Evolutionary conservation across 2,113 vertebrate genomes (phyloP), one percentile per base, ranked within the genome.

Genomic region (Rana temporaria): DNA sequence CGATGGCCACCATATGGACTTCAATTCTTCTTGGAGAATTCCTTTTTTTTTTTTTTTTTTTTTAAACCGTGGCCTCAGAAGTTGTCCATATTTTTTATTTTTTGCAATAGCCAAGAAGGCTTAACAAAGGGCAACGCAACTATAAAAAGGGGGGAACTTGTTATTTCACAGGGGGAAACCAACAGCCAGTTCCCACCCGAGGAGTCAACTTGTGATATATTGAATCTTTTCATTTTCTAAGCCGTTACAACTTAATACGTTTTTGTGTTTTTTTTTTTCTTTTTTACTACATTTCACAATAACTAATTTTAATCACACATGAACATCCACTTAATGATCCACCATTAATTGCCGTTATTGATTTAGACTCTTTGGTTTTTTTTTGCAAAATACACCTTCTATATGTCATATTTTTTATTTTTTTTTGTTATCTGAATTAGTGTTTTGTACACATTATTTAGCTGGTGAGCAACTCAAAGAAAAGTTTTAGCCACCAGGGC

Each of bases 261-360:
- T 55, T 66, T 24, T 78, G 11, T 65, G 7, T n/a, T 67, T 32
- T 59, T 24, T 77, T n/a, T 71, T 38, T 19, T 79, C 19, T 12
- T 65, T 52, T 34, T 60, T 68, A 68, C 63, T 17, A 53, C 38
- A 64, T 83, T 83, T 83, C 81, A 83, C 81, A 62, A 76, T 75
- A 66, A 76, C 72, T 59, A 60, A 83, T 83, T 83, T 76, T 83
- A 64, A 76, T 83, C 72, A 20, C 68, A 42, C 70, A 15, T 52
- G 30, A 81, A 82, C 81, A 76, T 76, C 81, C 70, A 82, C 80
- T 22, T 82, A 74, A 75, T 81, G 66, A 26, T 82, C 71, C 71
- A 83, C 70, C 70, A 67, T 81, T 65, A 73, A 81, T 81, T 65
- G 60, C 69, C 38, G 48, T 73, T 30, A 71, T 81, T 24, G 68